Conservation (phyloP, 2,888 invertebrate genomes). For the Temnothorax ravouxi region DNA sequence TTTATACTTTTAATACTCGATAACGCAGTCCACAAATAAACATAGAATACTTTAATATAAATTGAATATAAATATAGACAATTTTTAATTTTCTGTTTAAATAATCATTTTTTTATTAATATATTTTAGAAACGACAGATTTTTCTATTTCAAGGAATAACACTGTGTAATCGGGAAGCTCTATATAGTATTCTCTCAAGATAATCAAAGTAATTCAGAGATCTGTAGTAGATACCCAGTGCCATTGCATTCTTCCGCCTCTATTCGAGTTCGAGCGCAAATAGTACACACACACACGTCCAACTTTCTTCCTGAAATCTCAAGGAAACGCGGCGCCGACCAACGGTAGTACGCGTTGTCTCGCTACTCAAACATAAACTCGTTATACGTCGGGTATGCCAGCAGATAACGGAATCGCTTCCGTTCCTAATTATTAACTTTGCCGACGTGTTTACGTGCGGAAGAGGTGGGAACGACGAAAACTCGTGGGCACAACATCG, state of each 20-base stretch:
- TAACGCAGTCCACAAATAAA: no score
- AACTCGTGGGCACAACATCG: conserved; percentile 8
- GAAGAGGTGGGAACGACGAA: conserved; percentile 16
- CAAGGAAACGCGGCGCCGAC: not conserved
- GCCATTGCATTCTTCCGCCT: not conserved
- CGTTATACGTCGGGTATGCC: conserved; percentile 11
- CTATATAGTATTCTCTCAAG: not conserved
- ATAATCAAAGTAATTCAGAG: conserved; percentile 18
- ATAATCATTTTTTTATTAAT: not conserved
- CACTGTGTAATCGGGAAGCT: not conserved
- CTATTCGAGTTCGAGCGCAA: conserved; percentile 16
- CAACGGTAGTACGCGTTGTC: not conserved
- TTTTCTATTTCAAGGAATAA: not conserved
- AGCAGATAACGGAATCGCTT: conserved; percentile 20
- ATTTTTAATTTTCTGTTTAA: conserved; percentile 2
- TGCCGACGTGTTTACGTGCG: conserved; percentile 39
- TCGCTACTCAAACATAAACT: conserved; percentile 49
- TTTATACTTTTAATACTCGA: not conserved
- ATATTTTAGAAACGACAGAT: not conserved
- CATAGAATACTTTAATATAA: no score
- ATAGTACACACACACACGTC: not conserved
- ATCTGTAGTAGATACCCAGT: not conserved
- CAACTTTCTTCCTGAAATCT: conserved; percentile 31
- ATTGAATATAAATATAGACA: not conserved
- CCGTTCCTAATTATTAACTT: conserved; percentile 52